These are phyloP conservation scores for Zeugodacus cucurbitae DNA, from an alignment of 1,140 invertebrate genomes.

Conservation along the genomic window DNA sequence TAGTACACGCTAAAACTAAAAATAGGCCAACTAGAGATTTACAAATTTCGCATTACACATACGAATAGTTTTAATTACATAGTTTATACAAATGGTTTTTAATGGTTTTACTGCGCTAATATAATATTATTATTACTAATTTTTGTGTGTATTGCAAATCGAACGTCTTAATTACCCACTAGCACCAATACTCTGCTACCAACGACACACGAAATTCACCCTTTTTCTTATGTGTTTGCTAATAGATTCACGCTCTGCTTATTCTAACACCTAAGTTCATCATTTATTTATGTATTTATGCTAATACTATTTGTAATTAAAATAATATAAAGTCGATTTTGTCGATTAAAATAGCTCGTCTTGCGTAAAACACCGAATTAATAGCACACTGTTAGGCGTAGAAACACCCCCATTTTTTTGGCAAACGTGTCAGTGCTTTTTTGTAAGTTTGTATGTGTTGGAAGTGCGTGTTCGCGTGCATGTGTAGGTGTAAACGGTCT, in stretches of 20 bases:
- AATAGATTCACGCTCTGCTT: neutral
- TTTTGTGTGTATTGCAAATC: neutral
- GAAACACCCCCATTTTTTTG: too few relatives aligned
- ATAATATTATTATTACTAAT: neutral
- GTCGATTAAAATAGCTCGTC: neutral
- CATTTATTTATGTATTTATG: neutral
- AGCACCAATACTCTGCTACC: neutral
- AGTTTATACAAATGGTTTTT: constrained; percentile 1
- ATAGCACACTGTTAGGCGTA: neutral
- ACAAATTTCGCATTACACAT: neutral
- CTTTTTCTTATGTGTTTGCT: neutral
- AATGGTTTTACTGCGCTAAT: constrained; percentile 30
- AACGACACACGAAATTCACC: neutral
- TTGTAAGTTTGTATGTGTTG: neutral
- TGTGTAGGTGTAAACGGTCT: neutral
- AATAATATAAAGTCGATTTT: neutral
- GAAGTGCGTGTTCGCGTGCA: neutral
- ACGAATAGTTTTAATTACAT: neutral
- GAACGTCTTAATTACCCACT: neutral
- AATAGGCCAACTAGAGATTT: neutral
- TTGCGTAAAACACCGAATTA: neutral
- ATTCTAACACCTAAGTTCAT: neutral
- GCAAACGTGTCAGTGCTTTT: too few relatives aligned
- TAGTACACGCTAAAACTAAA: neutral
- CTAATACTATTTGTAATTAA: neutral